Conservation (phyloP, 2,797 vertebrate genomes). For the Gorsachius magnificus region DNA sequence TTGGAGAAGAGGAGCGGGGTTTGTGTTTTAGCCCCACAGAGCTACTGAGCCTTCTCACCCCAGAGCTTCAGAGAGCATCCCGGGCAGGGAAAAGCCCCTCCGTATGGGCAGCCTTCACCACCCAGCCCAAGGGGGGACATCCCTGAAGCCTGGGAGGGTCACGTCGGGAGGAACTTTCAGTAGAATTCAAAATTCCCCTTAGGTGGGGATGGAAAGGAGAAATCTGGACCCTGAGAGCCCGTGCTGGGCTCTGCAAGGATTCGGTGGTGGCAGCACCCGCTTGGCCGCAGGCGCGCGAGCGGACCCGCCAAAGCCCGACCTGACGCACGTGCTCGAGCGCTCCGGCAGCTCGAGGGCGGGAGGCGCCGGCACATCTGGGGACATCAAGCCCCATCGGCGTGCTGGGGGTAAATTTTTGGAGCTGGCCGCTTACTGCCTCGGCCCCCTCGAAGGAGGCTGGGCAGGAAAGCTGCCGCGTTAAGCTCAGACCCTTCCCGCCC, state of each 20-base stretch:
- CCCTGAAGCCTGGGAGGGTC: too few relatives aligned
- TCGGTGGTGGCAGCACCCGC: accelerated
- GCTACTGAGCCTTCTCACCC: neutral
- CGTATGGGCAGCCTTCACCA: neutral
- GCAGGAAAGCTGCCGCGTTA: neutral
- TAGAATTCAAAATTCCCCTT: neutral
- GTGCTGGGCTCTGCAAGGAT: neutral
- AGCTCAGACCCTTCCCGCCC: neutral
- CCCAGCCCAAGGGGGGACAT: neutral
- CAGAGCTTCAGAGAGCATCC: neutral
- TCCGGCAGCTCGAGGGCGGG: neutral
- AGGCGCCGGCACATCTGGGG: neutral
- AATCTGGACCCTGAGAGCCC: neutral
- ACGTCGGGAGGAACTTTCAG: neutral
- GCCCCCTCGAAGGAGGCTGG: neutral
- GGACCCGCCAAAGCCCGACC: neutral
- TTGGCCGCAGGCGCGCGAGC: neutral
- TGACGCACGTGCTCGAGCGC: neutral
- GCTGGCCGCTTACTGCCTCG: neutral
- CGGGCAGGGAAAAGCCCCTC: neutral
- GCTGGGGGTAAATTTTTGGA: neutral
- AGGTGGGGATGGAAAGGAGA: neutral
- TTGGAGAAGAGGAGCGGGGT: neutral
- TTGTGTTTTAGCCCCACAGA: neutral
- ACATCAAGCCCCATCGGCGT: neutral